Evolutionary conservation across 2,113 vertebrate species (phyloP), one percentile per base, ranked within the genome.

Genomic region (Lasiurus cinereus): DNA sequence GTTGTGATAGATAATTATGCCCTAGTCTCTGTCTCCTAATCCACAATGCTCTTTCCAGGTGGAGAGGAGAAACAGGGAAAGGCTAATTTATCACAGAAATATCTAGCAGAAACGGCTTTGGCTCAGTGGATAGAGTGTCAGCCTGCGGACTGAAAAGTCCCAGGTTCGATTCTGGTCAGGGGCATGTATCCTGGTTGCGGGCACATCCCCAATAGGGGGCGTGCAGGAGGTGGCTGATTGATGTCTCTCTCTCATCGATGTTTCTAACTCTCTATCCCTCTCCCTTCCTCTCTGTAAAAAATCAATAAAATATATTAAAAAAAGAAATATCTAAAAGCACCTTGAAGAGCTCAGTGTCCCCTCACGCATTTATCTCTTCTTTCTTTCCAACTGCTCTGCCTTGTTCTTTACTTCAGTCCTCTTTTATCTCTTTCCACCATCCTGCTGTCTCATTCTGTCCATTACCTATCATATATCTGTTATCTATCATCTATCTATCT

Each of bases 341-440:
- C 22, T 76, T 13, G 18, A 9, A 24, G 48, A n/a, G 12, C 19
- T 16, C 6, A 62, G 9, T 0, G 4, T 0, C 10, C 14, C 2
- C 29, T 46, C 9, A 11, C 3, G 46, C 21, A 3, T 29, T 3
- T 11, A n/a, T 10, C 2, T 2, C 14, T 33, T 83, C 22, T 59
- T 12, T 77, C 12, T 21, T 3, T 67, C 12, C 48, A 11, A 19
- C 29, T n/a, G 3, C 19, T 21, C 3, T 5, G 18, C 18, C 39
- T 74, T 72, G 24, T 1, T 64, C 1, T 3, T 50, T 52, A 14
- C 11, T 24, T 66, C 6, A 15, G 3, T 50, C 21, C 1, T 64
- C 8, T 92, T 69, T 18, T 31, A 62, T 79, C n/a, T 83, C 29
- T 10, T 59, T 39, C 8, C 14, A 36, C 10, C 8, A 8, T n/a